phyloP scores from a whole-genome alignment of 2,113 vertebrate species.

The Rhombomys opimus region DNA sequence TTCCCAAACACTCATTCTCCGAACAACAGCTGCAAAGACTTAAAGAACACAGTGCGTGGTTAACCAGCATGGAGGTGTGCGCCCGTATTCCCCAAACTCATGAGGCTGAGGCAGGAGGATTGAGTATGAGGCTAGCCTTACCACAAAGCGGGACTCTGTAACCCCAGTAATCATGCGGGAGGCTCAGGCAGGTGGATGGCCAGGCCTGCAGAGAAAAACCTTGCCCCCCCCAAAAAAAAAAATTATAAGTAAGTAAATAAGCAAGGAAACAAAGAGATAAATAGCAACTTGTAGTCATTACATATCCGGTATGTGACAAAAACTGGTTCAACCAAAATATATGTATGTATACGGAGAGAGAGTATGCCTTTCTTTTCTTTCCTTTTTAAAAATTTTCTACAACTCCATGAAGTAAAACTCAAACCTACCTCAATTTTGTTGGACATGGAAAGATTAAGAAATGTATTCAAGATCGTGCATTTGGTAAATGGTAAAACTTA shows the following conservation, averaged over 20 bases:
- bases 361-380: not conserved
- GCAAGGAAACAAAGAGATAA: too few relatives aligned
- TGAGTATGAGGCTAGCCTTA: not conserved
- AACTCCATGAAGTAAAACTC: constrained; percentile 11
- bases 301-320: not conserved
- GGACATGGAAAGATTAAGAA: not conserved
- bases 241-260: too few relatives aligned
- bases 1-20: not conserved
- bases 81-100: not conserved
- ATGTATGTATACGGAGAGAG: too few relatives aligned
- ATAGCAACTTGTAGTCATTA: not conserved
- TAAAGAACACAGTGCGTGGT: not conserved
- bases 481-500: not conserved
- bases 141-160: not conserved
- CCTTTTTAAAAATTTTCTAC: not conserved
- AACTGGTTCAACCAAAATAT: not conserved
- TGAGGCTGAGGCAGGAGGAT: not conserved
- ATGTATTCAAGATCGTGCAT: not conserved
- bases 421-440: constrained; percentile 46
- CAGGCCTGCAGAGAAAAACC: not conserved
- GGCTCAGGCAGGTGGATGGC: not conserved
- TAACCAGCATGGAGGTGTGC: not conserved
- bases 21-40: not conserved
- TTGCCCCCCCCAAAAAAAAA: not conserved
- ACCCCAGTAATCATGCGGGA: not conserved